These are phyloP conservation scores for Entosphenus tridentatus DNA, from an alignment of 2,113 vertebrate genomes.

Conservation along the genomic window DNA sequence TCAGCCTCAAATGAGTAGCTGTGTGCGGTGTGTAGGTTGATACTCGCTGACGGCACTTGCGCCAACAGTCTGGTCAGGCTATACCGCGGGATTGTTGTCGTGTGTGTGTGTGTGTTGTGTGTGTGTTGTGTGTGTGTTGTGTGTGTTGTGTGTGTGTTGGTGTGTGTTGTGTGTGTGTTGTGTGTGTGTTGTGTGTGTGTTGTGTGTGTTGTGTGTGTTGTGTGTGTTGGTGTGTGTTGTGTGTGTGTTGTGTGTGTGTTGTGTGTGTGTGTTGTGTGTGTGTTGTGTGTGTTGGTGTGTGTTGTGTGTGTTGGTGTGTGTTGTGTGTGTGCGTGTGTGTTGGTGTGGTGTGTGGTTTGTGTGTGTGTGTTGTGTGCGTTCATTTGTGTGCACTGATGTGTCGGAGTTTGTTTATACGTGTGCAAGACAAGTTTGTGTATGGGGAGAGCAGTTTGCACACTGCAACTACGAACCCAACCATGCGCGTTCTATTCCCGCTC, in stretches of 20 bases:
- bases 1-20: no score
- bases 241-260: not conserved
- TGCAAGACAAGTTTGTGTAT: not conserved
- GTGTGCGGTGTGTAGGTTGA: no score
- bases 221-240: not conserved
- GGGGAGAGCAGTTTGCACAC: not conserved
- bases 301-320: conserved; percentile 1
- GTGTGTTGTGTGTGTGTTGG: not conserved
- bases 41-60: no score
- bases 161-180: not conserved
- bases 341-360: not conserved
- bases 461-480: no score
- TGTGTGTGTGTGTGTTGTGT: no score
- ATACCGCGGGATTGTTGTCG: no score
- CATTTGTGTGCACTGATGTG: not conserved
- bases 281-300: not conserved
- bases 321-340: not conserved
- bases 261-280: not conserved
- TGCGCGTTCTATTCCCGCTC: no score
- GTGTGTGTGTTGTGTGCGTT: not conserved
- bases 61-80: no score
- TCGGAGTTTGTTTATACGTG: not conserved
- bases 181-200: not conserved
- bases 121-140: no score
- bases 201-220: not conserved